Conservation (phyloP, 2,113 vertebrate species). For the Epinephelus cyanopodus region DNA sequence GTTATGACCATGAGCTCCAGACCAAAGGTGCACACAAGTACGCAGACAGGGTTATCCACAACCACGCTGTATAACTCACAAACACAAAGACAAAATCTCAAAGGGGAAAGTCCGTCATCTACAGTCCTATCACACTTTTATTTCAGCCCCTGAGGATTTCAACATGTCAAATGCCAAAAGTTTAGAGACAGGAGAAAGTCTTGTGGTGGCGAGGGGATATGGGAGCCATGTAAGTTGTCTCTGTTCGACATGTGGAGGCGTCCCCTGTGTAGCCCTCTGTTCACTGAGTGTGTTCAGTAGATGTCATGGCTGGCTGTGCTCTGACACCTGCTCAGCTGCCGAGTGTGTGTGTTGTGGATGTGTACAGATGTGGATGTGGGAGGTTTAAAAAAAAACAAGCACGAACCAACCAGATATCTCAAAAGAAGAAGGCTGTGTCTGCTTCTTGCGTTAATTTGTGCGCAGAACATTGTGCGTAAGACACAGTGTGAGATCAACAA, state of each 20-base stretch:
- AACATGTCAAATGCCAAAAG: conserved; percentile 62
- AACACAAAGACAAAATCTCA: neutral
- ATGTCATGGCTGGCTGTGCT: conserved; percentile 62
- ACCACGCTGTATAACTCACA: neutral
- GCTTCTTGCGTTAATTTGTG: neutral
- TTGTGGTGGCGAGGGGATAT: conserved; percentile 36
- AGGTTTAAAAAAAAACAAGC: neutral
- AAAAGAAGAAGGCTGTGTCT: neutral
- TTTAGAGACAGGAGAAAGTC: conserved; percentile 46
- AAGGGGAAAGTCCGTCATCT: neutral
- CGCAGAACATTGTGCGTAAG: neutral
- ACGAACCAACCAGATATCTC: conserved; percentile 2
- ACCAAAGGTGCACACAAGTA: neutral
- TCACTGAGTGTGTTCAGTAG: conserved; percentile 35
- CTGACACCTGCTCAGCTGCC: conserved; percentile 57
- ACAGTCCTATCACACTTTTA: conserved; percentile 22
- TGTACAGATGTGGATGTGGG: conserved; percentile 6
- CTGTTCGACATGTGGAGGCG: conserved; percentile 53
- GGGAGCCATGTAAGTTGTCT: conserved; percentile 62
- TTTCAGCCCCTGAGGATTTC: conserved; percentile 44
- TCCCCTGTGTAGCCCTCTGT: conserved; percentile 60
- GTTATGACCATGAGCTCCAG: neutral
- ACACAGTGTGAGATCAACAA: conserved; percentile 21
- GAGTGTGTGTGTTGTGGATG: conserved; percentile 17
- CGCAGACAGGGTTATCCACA: neutral